Base-by-base conservation (phyloP, 2,113 vertebrate species). In the Carassius auratus region DNA sequence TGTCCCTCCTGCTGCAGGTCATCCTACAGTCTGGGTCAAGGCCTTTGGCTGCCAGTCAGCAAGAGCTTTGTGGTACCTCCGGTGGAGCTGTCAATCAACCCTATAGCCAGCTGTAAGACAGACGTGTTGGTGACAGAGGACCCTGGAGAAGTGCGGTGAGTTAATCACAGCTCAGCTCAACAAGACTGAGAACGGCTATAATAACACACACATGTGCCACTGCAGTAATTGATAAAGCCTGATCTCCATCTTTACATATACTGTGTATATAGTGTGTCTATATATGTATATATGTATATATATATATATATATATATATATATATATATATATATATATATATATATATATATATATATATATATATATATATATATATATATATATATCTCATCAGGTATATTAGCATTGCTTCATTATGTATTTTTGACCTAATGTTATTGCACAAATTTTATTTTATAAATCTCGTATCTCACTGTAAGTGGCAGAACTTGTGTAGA, bases 21-120 rank as follows among this genome's bases (percentile, higher is more conserved):
- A 68, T 98, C 98, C 89, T 99, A 99, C 92, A 99, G 97, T 91
- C 91, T 99, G 93, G 97, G 97, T 85, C 98, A 99, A 92, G 98
- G 98, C 21, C 90, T 99, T 91, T 99, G 98, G 98, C 95, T 99
- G 87, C 98, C 98, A 1, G 97, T 99, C 93, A 99, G 97, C 92
- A 99, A 99, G 93, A 99, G 96, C 92, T 99, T 99, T 0, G 98
- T 99, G 90, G 97, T 99, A 15, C 97, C 98, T 0, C 98, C 98
- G 0, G 96, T 99, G 92, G 97, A 99, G 85, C 95, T 99, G 91
- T 99, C 98, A 30, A 98, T 99, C 94, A 99, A 97, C 89, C 98
- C 98, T 8, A 95, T 99, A 21, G 98, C 98, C 91, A 99, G 97
- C 94, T 99, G 98, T 90, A 99, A 99, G 94, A 99, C 98, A 0